Evolutionary conservation across 2,113 vertebrate species (phyloP).

Genomic region (Pungitius pungitius): DNA sequence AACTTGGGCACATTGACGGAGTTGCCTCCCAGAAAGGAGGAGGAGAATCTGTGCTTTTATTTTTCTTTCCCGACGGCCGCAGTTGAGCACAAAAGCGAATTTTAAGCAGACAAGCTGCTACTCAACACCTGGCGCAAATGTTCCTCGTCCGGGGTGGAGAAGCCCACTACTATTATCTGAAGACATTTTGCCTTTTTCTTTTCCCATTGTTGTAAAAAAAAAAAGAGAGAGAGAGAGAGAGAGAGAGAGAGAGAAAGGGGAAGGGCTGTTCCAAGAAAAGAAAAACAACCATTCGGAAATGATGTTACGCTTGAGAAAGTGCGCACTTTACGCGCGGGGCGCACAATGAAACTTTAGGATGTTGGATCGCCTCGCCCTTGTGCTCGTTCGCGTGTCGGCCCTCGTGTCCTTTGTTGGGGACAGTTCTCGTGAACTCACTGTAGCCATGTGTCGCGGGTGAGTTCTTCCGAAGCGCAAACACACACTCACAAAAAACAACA

Average conservation of each 20-base stretch:
- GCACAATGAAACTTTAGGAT: slow-evolving; percentile 59
- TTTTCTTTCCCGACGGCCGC: slow-evolving; percentile 64
- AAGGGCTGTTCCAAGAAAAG: slow-evolving; percentile 44
- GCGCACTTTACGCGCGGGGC: slow-evolving; percentile 66
- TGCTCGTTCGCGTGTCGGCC: slow-evolving; percentile 3
- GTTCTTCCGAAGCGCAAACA: slow-evolving; percentile 32
- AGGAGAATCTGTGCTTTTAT: slow-evolving; percentile 69
- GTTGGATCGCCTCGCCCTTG: slow-evolving; percentile 25
- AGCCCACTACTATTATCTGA: background rate
- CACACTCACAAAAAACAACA: too few relatives aligned
- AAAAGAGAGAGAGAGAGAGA: too few relatives aligned
- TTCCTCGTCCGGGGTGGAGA: slow-evolving; percentile 7
- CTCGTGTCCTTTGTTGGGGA: slow-evolving; percentile 41
- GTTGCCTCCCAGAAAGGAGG: slow-evolving; percentile 51
- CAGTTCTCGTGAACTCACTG: slow-evolving; percentile 27
- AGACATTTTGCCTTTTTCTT: slow-evolving; percentile 3
- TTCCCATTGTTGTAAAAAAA: slow-evolving; percentile 35
- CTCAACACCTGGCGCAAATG: slow-evolving; percentile 13
- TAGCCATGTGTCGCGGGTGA: slow-evolving; percentile 58
- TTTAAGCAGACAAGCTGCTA: slow-evolving; percentile 44
- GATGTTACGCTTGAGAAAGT: slow-evolving; percentile 54
- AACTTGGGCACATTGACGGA: background rate
- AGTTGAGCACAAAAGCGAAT: slow-evolving; percentile 70
- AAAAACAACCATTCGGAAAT: slow-evolving; percentile 51
- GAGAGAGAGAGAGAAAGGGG: slow-evolving; percentile 35